Evolutionary conservation across 2,888 invertebrate genomes (phyloP).

Genomic region (Oeneis ivallda): DNA sequence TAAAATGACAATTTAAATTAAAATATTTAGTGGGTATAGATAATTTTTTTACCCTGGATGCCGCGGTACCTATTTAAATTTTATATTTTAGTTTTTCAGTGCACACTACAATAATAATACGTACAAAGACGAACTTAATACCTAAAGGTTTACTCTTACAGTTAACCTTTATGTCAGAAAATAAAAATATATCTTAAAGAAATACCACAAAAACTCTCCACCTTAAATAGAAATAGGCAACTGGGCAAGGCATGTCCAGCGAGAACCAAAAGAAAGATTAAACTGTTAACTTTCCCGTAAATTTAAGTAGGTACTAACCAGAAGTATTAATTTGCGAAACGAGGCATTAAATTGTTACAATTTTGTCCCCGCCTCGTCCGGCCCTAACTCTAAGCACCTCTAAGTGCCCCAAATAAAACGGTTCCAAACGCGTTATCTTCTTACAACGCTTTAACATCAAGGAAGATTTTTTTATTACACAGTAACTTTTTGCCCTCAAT

Average conservation of each 20-base stretch:
- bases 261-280: background rate
- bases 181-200: too few species aligned
- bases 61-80: too few species aligned
- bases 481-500: constrained; percentile 15
- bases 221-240: background rate
- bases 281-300: constrained; percentile 8
- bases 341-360: constrained; percentile 6
- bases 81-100: too few species aligned
- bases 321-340: constrained; percentile 15
- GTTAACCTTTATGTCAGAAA: too few species aligned
- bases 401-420: constrained; percentile 10
- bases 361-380: constrained; percentile 8
- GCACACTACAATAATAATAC: too few species aligned
- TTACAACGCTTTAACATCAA: constrained; percentile 10
- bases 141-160: too few species aligned
- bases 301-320: constrained; percentile 3
- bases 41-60: too few species aligned
- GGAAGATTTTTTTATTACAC: constrained; percentile 5
- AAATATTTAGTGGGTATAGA: too few species aligned
- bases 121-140: too few species aligned
- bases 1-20: too few species aligned
- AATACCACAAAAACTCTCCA: too few species aligned
- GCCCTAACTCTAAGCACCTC: background rate
- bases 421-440: constrained; percentile 9
- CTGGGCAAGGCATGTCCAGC: background rate